phyloP scores from a whole-genome alignment of 2,113 vertebrate genomes.

The Carollia perspicillata region DNA sequence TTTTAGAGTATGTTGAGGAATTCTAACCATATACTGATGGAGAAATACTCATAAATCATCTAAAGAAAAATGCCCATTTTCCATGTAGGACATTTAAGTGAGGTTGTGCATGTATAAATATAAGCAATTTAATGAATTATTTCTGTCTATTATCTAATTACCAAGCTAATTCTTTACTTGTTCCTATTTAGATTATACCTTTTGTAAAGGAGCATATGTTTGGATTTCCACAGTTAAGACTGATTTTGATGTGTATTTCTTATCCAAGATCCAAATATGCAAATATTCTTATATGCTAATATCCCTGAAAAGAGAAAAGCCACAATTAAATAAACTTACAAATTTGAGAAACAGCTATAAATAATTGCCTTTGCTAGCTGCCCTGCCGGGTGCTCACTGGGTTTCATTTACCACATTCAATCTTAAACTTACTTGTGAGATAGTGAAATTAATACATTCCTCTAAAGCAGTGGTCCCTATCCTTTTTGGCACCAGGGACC shows the following conservation, averaged over 20 bases:
- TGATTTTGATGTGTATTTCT: conserved; percentile 30
- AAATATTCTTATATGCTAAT: not conserved
- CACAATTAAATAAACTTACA: not conserved
- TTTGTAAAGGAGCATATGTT: conserved; percentile 6
- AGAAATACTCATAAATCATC: not conserved
- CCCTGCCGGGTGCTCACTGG: not conserved
- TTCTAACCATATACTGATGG: not conserved
- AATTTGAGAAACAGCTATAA: not conserved
- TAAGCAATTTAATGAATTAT: not conserved
- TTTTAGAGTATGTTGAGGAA: not conserved
- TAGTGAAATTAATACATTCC: not conserved
- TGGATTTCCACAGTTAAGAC: not conserved
- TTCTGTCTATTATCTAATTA: not conserved
- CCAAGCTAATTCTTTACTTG: not conserved
- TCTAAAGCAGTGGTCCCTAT: no score
- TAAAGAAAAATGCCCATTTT: not conserved
- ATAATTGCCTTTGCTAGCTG: not conserved
- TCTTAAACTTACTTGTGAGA: not conserved
- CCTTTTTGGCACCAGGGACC: no score
- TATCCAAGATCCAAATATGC: not conserved
- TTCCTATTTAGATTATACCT: not conserved
- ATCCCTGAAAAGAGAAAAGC: not conserved
- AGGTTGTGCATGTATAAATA: not conserved
- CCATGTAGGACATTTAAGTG: not conserved
- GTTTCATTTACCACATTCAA: not conserved